Base-by-base conservation (phyloP, 2,113 vertebrate genomes). In the Forbesichthys agassizii region DNA sequence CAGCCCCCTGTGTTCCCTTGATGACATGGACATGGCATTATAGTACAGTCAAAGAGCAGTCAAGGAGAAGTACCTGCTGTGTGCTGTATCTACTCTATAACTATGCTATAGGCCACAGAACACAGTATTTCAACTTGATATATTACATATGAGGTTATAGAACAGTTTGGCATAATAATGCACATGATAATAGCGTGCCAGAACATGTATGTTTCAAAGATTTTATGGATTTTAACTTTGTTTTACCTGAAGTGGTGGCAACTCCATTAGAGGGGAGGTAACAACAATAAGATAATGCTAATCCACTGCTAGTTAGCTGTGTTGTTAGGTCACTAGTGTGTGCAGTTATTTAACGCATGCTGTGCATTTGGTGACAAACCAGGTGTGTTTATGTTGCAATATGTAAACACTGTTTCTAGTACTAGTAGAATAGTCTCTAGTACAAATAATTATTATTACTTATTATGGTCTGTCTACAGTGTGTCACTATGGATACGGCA, bases 1-100 rank as follows among this genome's bases (percentile, higher is more conserved):
- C 71, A 6, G 64, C 68, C 8, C 95, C 95, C 59, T 85, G 83
- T 6, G 1, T 69, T 2, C 95, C 95, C 95, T 96, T 74, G 51
- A 13, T 11, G 73, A 49, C 79, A 13, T 66, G 33, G 16, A 49
- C 27, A 18, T 13, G 58, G 33, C n/a, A 65, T 56, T 51, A 65
- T 27, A 71, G 9, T 13, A 46, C 4, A 10, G n/a, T 46, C 10
- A 61, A 27, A 47, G 0, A 27, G 27, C 27, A 27, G 27, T 27
- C 27, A 27, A 27, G 27, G 27, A 27, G 27, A 27, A 27, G 27
- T 27, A 27, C 27, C 27, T 27, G 27, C 27, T 27, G 27, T 3
- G 27, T 27, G 27, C 27, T 27, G 27, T 27, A 27, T 2, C 27
- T 27, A 27, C 27, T 3, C 27, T 27, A 27, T 1, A 27, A 54